Conservation (phyloP, 1,140 invertebrate genomes). For the Metaphire vulgaris region DNA sequence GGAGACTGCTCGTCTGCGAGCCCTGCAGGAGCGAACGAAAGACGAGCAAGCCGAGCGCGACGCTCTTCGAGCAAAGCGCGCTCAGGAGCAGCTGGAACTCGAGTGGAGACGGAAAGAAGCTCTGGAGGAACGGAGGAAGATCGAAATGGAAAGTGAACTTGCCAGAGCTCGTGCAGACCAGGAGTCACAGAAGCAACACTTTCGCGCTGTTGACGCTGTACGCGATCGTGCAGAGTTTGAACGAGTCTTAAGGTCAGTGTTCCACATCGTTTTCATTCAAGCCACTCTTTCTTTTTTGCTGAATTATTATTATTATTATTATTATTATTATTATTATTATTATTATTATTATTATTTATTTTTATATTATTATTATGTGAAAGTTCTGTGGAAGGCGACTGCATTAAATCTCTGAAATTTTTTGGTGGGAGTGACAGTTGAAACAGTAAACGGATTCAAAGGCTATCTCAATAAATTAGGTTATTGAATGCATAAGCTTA, state of each 20-base stretch:
- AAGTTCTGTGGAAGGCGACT: too few species aligned
- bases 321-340: too few species aligned
- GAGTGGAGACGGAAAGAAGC: conserved; percentile 52
- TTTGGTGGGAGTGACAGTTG: too few species aligned
- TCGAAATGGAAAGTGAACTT: conserved; percentile 45
- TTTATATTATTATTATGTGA: too few species aligned
- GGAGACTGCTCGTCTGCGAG: conserved; percentile 46
- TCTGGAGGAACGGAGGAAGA: conserved; percentile 47
- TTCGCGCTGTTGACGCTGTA: conserved; percentile 51
- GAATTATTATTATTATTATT: too few species aligned
- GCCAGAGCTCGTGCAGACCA: conserved; percentile 47
- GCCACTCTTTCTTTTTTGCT: too few species aligned
- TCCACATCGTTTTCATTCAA: too few species aligned
- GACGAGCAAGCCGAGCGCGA: conserved; percentile 52
- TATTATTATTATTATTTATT: too few species aligned
- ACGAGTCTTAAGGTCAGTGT: conserved; percentile 45
- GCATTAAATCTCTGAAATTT: too few species aligned
- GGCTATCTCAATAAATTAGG: too few species aligned
- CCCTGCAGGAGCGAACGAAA: conserved; percentile 48
- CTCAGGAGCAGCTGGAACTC: conserved; percentile 50
- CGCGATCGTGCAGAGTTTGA: conserved; percentile 51
- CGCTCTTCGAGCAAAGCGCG: conserved; percentile 49
- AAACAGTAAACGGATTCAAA: too few species aligned
- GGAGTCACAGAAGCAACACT: conserved; percentile 50
- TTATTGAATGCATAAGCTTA: too few species aligned